phyloP scores from a whole-genome alignment of 2,888 invertebrate genomes.

The Choreutis nemorana region DNA sequence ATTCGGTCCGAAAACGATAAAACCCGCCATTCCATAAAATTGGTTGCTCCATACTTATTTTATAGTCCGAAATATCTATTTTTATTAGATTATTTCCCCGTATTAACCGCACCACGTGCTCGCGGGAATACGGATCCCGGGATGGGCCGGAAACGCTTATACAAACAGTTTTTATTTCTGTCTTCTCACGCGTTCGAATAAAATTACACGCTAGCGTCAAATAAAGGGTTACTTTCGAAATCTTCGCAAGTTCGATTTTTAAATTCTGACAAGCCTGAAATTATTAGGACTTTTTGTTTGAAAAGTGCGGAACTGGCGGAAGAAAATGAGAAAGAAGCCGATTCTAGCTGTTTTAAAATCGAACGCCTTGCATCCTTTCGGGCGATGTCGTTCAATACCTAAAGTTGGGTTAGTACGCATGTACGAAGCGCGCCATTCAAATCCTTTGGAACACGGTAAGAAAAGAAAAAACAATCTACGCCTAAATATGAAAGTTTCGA shows the following conservation, averaged over 20 bases:
- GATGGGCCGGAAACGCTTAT: slow-evolving; percentile 57
- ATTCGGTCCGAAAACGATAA: no score
- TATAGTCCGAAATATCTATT: slow-evolving; percentile 47
- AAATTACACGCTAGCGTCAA: slow-evolving; percentile 1
- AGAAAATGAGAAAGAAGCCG: slow-evolving; percentile 11
- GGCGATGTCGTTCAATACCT: slow-evolving; percentile 50
- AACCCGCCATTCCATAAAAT: no score
- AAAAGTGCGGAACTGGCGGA: no score
- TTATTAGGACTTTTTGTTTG: no score
- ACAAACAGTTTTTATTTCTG: slow-evolving; percentile 66
- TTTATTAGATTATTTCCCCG: slow-evolving; percentile 55
- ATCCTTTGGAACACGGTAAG: slow-evolving; percentile 47
- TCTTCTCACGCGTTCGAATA: slow-evolving; percentile 37
- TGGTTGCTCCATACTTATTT: slow-evolving; percentile 25
- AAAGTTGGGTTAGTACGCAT: slow-evolving; percentile 52
- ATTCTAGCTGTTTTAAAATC: slow-evolving; percentile 24
- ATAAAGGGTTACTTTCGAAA: neutral
- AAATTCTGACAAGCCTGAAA: no score
- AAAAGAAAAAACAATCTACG: slow-evolving; percentile 54
- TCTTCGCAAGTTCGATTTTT: neutral
- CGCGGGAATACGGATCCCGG: slow-evolving; percentile 36
- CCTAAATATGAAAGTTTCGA: slow-evolving; percentile 53
- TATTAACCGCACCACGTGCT: slow-evolving; percentile 53
- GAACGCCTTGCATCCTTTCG: slow-evolving; percentile 27
- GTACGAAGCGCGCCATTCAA: slow-evolving; percentile 46